Percentiles rank a stretch among this genome's conserved stretches.
These are phyloP conservation scores for Panurus biarmicus DNA, from an alignment of 2,113 vertebrate species.

Conservation along the genomic window DNA sequence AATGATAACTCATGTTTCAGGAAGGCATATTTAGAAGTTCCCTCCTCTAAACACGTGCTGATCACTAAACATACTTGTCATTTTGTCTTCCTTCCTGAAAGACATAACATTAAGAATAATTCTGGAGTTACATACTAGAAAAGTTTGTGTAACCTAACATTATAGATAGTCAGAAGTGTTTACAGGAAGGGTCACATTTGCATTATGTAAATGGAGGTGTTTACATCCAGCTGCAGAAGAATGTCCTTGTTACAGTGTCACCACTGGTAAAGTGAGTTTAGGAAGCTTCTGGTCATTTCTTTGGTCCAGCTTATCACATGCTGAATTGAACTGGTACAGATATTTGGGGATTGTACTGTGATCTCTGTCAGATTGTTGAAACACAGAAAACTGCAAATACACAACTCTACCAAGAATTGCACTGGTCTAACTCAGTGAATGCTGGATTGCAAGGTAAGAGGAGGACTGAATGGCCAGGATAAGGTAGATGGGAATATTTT, in stretches of 20 bases:
- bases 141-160: not conserved
- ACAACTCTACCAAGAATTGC: not conserved
- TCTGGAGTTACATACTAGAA: not conserved
- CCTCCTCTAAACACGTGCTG: not conserved
- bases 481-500: not conserved
- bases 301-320: not conserved
- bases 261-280: not conserved
- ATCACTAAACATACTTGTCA: not conserved
- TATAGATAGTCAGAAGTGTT: not conserved
- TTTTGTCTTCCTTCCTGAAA: not conserved
- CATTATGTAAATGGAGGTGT: conserved; percentile 24
- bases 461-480: not conserved
- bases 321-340: not conserved
- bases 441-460: not conserved
- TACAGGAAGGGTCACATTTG: conserved; percentile 28
- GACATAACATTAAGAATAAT: not conserved
- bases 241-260: not conserved
- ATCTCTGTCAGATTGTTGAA: not conserved
- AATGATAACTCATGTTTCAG: not conserved
- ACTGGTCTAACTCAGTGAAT: not conserved
- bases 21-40: not conserved
- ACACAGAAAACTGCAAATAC: not conserved
- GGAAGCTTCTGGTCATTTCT: not conserved
- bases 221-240: not conserved
- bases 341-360: not conserved